Percentiles rank a stretch among this genome's conserved stretches.
phyloP scores from a whole-genome alignment of 2,113 vertebrate species.

The Paratilapia polleni region DNA sequence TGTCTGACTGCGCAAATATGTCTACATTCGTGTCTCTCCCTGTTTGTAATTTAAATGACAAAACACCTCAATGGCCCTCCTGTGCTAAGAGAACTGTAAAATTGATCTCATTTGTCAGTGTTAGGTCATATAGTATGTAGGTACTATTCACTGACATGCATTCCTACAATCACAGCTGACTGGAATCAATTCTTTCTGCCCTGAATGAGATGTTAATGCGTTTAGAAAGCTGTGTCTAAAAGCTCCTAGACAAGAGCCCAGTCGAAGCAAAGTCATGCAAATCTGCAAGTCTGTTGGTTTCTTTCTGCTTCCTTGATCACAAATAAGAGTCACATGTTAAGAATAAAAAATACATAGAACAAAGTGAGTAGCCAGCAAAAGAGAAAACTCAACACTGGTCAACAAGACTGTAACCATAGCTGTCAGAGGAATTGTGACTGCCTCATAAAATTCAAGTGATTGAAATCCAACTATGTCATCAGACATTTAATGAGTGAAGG shows the following conservation, averaged over 20 bases:
- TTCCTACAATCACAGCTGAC: conserved; percentile 39
- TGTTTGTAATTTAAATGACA: conserved; percentile 18
- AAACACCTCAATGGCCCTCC: neutral
- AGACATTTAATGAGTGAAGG: neutral
- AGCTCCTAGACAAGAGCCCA: conserved; percentile 27
- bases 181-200: conserved; percentile 69
- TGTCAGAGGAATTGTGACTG: neutral
- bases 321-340: neutral
- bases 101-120: conserved; percentile 62
- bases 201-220: conserved; percentile 69
- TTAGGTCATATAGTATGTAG: conserved; percentile 26
- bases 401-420: neutral
- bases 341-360: neutral
- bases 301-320: conserved; percentile 11
- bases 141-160: conserved; percentile 55
- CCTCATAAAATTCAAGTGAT: neutral
- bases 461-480: neutral
- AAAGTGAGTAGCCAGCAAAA: neutral
- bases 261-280: conserved; percentile 31
- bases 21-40: neutral
- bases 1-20: neutral
- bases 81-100: conserved; percentile 58
- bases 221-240: conserved; percentile 58
- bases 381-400: neutral
- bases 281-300: conserved; percentile 16